Percentiles rank a stretch among this genome's conserved stretches.
Evolutionary conservation across 2,113 vertebrate species (phyloP).

Genomic region (Ptilorrhoa leucosticta): DNA sequence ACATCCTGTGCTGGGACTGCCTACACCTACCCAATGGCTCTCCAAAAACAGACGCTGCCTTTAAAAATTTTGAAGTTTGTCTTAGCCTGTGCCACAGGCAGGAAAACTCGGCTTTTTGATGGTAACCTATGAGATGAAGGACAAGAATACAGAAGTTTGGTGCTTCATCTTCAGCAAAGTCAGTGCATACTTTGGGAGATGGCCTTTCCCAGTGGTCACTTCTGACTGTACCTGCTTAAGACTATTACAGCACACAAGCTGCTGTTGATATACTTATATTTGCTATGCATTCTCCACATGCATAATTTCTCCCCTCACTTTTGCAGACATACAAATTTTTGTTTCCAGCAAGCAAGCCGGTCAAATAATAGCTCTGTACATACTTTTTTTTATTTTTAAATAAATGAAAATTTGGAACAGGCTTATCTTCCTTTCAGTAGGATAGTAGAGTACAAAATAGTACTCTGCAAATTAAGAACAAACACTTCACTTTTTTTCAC

Average conservation of each 20-base stretch:
- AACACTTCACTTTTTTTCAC: not conserved
- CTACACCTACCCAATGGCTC: not conserved
- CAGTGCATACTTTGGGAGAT: not conserved
- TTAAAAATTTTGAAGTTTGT: not conserved
- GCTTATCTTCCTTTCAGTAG: not conserved
- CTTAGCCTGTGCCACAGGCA: not conserved
- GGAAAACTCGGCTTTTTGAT: not conserved
- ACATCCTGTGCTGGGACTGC: not conserved
- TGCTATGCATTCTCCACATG: not conserved
- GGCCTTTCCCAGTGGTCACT: not conserved
- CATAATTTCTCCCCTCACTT: not conserved
- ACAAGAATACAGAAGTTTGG: not conserved
- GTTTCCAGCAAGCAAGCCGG: not conserved
- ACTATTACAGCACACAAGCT: not conserved
- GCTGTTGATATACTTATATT: not conserved
- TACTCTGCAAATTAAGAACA: not conserved
- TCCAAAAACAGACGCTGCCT: not conserved
- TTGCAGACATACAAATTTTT: not conserved
- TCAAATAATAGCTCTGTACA: not conserved
- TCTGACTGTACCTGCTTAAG: not conserved
- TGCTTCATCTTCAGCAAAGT: not conserved
- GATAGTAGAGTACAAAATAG: not conserved
- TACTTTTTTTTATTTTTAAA: not conserved
- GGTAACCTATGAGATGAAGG: not conserved
- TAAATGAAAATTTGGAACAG: not conserved